phyloP scores from a whole-genome alignment of 2,113 vertebrate genomes.

The Crotophaga sulcirostris region DNA sequence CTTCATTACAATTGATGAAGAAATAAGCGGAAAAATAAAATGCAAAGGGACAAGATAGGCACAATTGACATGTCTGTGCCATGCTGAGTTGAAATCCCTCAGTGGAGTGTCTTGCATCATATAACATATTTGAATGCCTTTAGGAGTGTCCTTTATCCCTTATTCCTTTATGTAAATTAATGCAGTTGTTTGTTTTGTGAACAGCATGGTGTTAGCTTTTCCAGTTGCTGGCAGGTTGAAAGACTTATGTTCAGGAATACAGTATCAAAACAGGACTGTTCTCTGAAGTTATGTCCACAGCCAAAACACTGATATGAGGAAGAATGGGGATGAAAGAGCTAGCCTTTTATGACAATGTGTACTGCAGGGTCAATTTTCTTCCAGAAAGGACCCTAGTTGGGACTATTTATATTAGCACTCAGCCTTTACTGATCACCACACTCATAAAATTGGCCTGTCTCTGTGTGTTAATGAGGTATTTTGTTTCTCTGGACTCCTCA shows the following conservation, averaged over 20 bases:
- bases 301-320: background rate
- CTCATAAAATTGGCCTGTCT: background rate
- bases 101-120: background rate
- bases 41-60: background rate
- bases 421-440: background rate
- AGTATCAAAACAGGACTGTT: background rate
- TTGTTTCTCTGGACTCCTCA: background rate
- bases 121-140: background rate
- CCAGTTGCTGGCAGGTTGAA: background rate
- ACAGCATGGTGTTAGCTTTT: background rate
- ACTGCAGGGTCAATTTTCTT: background rate
- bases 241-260: background rate
- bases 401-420: background rate
- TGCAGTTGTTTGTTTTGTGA: background rate
- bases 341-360: background rate
- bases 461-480: background rate
- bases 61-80: background rate
- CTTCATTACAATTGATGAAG: background rate
- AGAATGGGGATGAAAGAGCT: background rate
- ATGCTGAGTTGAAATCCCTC: background rate
- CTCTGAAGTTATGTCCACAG: background rate
- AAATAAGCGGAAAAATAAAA: slow-evolving; percentile 8
- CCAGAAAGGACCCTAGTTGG: background rate
- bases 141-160: background rate
- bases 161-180: background rate